Conservation (phyloP, 1,140 invertebrate species). For the Neotoxoptera formosana region DNA sequence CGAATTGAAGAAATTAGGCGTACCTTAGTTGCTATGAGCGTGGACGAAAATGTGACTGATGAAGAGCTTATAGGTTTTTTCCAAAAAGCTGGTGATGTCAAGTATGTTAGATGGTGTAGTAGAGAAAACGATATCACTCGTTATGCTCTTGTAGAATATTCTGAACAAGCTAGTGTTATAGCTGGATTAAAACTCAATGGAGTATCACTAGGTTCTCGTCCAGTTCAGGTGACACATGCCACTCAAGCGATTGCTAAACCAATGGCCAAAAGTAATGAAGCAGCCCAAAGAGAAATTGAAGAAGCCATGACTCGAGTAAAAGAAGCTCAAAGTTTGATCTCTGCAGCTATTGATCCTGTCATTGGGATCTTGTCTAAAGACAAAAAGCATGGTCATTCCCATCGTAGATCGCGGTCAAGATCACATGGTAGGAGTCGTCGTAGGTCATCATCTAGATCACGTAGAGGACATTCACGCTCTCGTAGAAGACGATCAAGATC, state of each 20-base stretch:
- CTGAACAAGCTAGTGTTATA: constrained; percentile 88
- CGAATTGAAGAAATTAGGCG: constrained; percentile 96
- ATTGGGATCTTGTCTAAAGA: constrained; percentile 85
- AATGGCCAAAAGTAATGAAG: constrained; percentile 93
- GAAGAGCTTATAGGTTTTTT: constrained; percentile 89
- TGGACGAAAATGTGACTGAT: constrained; percentile 73
- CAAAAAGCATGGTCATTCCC: constrained; percentile 71
- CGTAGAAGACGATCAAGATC: constrained; percentile 66
- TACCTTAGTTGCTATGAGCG: constrained; percentile 83
- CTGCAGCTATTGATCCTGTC: constrained; percentile 89
- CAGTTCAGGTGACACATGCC: constrained; percentile 79
- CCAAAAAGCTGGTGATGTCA: constrained; percentile 87
- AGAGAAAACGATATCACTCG: constrained; percentile 77
- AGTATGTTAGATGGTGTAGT: constrained; percentile 92
- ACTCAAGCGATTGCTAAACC: constrained; percentile 91
- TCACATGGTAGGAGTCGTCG: constrained; percentile 67
- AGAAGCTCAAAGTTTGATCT: constrained; percentile 92
- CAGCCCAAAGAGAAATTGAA: constrained; percentile 93
- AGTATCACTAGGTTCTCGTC: constrained; percentile 72
- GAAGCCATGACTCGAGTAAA: constrained; percentile 96
- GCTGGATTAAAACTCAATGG: constrained; percentile 89
- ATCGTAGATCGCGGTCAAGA: constrained; percentile 62
- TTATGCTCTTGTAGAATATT: constrained; percentile 92
- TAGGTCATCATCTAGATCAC: constrained; percentile 69
- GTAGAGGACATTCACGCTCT: constrained; percentile 70